A percentile compares a stretch with the other conserved stretches of the same genome.
Evolutionary conservation across 1,140 invertebrate genomes (phyloP).

Genomic region (Drosophila neocordata): DNA sequence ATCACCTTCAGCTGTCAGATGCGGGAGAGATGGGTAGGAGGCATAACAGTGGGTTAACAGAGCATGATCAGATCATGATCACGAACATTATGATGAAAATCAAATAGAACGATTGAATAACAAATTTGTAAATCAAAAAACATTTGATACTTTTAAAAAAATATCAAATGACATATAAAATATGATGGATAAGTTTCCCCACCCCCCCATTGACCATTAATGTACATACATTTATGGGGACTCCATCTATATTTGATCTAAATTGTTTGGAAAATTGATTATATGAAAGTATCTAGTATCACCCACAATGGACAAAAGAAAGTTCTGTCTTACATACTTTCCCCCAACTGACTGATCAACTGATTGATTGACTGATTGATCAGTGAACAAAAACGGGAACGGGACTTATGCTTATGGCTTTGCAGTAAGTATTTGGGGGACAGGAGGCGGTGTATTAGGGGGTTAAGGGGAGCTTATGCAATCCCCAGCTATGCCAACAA

Average conservation of each 20-base stretch:
- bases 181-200: no score
- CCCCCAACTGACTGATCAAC: slow-evolving; percentile 10
- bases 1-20: background rate
- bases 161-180: no score
- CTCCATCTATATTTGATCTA: background rate
- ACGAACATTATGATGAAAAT: background rate
- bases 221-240: no score
- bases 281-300: slow-evolving; percentile 1
- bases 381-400: slow-evolving; percentile 10
- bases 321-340: slow-evolving; percentile 14
- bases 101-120: no score
- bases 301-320: slow-evolving; percentile 28
- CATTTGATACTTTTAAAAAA: no score
- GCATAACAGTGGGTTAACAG: background rate
- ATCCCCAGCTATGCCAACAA: slow-evolving; percentile 40
- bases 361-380: slow-evolving; percentile 14
- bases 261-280: background rate
- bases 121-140: no score
- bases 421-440: background rate
- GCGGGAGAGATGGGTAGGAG: background rate
- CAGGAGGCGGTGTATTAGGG: background rate
- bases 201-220: no score
- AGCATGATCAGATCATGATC: background rate
- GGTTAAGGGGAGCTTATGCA: slow-evolving; percentile 31
- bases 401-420: slow-evolving; percentile 7